Evolutionary conservation across 2,888 invertebrate genomes (phyloP).

Genomic region (Clunio marinus): DNA sequence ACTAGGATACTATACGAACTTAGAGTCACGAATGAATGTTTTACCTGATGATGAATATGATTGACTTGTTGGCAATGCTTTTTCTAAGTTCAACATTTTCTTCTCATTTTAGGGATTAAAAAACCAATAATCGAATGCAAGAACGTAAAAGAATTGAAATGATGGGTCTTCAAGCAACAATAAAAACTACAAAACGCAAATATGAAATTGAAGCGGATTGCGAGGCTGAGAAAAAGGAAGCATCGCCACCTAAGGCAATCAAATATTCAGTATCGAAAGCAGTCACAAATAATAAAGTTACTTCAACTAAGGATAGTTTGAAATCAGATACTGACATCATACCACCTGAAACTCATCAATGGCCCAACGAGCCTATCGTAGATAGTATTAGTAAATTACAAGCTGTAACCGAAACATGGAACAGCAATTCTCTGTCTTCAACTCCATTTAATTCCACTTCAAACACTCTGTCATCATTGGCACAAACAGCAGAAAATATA

Average conservation of each 20-base stretch:
- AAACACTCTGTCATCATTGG: constrained; percentile 52
- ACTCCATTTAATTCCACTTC: constrained; percentile 48
- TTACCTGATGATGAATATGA: background rate
- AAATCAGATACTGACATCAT: constrained; percentile 35
- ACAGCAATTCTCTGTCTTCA: constrained; percentile 46
- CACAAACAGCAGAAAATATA: constrained; percentile 40
- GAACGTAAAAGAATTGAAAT: constrained; percentile 53
- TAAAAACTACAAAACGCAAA: constrained; percentile 61
- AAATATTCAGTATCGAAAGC: constrained; percentile 52
- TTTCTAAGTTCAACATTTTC: background rate
- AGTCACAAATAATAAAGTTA: constrained; percentile 38
- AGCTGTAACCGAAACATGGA: constrained; percentile 63
- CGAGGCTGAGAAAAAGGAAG: constrained; percentile 51
- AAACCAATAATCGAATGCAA: constrained; percentile 4
- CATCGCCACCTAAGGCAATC: constrained; percentile 57
- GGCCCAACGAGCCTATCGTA: constrained; percentile 48
- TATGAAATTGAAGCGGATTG: constrained; percentile 52
- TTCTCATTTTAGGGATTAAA: constrained; percentile 7
- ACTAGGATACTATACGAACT: constrained; percentile 12
- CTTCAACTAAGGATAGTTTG: constrained; percentile 32
- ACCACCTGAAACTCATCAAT: constrained; percentile 42
- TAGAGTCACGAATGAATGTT: background rate
- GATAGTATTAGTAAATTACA: constrained; percentile 64
- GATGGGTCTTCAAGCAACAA: constrained; percentile 66
- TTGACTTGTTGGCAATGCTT: background rate